These are phyloP conservation scores for Motacilla alba DNA, from an alignment of 2,113 vertebrate genomes.

Conservation along the genomic window DNA sequence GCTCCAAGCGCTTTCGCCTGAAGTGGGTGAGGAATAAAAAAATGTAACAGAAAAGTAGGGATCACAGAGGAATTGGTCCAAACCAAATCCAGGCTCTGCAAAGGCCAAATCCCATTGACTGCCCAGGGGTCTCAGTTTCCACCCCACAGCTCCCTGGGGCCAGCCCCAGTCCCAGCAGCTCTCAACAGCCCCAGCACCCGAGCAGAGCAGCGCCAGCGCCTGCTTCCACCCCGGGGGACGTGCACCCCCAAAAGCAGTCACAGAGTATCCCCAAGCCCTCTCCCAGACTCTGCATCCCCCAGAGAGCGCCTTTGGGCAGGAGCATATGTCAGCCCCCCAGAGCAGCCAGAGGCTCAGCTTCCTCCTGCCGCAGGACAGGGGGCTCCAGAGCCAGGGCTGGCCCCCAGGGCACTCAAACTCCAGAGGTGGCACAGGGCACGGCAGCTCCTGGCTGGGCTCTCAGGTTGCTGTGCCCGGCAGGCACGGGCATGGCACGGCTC, in stretches of 20 bases:
- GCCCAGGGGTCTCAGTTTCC: background rate
- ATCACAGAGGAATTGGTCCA: accelerated
- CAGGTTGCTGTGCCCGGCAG: background rate
- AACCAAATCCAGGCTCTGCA: background rate
- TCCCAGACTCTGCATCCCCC: background rate
- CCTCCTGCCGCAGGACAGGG: background rate
- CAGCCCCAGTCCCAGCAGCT: background rate
- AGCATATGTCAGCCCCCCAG: background rate
- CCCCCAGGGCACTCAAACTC: background rate
- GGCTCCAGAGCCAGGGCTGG: background rate
- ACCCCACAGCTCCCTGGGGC: too few relatives aligned
- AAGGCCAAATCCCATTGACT: background rate
- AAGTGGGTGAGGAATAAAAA: background rate
- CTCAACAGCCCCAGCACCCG: accelerated
- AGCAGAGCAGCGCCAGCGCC: background rate
- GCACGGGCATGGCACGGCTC: background rate
- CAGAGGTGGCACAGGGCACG: accelerated
- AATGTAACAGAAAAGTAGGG: background rate
- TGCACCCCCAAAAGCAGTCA: background rate
- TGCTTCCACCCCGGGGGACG: background rate
- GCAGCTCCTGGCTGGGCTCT: background rate
- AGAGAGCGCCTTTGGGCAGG: background rate
- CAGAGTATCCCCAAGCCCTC: background rate
- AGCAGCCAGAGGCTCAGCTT: background rate
- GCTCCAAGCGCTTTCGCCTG: accelerated